Evolutionary conservation across 2,797 vertebrate genomes (phyloP), one percentile per base, ranked within the genome.

Genomic region (Onychomys leucogaster): DNA sequence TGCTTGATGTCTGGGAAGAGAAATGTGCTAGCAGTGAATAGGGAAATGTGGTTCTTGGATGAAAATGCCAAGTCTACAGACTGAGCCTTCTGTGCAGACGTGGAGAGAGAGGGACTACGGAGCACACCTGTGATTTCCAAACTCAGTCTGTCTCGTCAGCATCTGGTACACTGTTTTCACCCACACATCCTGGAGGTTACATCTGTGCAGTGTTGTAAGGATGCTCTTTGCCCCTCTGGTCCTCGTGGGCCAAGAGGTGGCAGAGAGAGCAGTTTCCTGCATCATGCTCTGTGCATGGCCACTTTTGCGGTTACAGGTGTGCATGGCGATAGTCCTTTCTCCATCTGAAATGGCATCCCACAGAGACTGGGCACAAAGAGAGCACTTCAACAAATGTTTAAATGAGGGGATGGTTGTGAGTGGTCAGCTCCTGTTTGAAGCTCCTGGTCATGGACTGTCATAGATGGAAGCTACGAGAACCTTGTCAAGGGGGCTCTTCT

Each of bases 61-160:
- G 29, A 23, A 96, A 91, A 69, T 16, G 10, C 0, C 25, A 34
- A 57, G 67, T 95, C 57, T 13, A 6, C 37, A 1, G 43, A 27
- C 85, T 57, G 37, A 29, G 7, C 5, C 3, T 25, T 88, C n/a
- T 32, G n/a, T 52, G 23, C 16, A 49, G 16, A 82, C 9, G 27
- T 5, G 0, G 9, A 0, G 34, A n/a, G 49, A 75, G 7, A 88
- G 67, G 41, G 32, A 8, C 2, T 19, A 55, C 0, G 32, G 63
- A 27, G 10, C 0, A 8, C 23, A 57, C 46, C 13, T 0, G 6
- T 32, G 90, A 12, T 23, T 27, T 65, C 41, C 17, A 63, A 73
- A 41, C 0, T 6, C n/a, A 25, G 11, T 2, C 0, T 0, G 0
- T 0, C 71, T 52, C 67, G 10, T 43, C 2, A 14, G 29, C 8